These are phyloP conservation scores for Pogonocichla stellata DNA, from an alignment of 2,113 vertebrate genomes.

Conservation along the genomic window DNA sequence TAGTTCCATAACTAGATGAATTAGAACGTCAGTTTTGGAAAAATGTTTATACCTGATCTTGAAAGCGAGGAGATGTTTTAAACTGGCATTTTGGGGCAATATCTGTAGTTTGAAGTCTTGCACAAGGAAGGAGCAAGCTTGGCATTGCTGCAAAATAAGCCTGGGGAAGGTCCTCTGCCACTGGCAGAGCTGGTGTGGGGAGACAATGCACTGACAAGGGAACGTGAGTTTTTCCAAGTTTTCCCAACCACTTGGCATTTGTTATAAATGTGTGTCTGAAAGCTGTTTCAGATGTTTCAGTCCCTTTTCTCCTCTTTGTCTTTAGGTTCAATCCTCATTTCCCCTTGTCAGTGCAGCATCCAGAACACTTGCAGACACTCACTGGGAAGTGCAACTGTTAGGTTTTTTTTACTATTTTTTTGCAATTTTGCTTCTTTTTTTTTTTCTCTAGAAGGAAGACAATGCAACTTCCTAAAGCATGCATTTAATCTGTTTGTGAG, in stretches of 20 bases:
- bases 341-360: not conserved
- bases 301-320: constrained; percentile 24
- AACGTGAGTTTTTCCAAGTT: not conserved
- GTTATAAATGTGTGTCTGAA: not conserved
- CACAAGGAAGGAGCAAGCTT: not conserved
- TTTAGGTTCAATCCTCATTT: constrained; percentile 25
- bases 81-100: not conserved
- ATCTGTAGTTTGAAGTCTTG: not conserved
- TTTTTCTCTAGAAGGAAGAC: not conserved
- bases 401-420: not conserved
- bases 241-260: not conserved
- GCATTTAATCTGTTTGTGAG: not conserved
- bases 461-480: not conserved
- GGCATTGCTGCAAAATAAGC: not conserved
- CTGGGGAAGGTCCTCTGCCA: not conserved
- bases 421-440: not conserved
- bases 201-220: not conserved
- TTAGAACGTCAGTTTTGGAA: not conserved
- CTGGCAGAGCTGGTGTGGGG: not conserved
- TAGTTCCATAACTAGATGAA: not conserved
- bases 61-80: not conserved
- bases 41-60: not conserved
- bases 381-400: not conserved
- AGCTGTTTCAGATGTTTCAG: constrained; percentile 39
- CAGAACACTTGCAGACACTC: not conserved